Evolutionary conservation across 2,797 vertebrate species (phyloP).

Genomic region (Neosilurus hyrtlii): DNA sequence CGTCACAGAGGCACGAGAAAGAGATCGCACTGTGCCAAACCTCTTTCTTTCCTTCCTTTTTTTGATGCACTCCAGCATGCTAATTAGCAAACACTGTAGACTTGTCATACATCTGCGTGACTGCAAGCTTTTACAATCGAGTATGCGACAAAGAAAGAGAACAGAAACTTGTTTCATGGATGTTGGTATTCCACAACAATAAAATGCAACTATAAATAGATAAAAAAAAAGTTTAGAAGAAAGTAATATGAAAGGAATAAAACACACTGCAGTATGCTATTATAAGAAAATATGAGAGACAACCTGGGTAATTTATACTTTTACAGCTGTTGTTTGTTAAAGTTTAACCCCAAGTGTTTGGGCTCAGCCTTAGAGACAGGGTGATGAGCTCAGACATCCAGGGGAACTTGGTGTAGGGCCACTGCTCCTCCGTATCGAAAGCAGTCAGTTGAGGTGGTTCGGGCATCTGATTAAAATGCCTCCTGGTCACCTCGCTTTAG

Average conservation of each 20-base stretch:
- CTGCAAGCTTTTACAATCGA: background rate
- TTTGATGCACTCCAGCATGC: conserved; percentile 4
- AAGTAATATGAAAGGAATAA: background rate
- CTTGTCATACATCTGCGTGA: conserved; percentile 1
- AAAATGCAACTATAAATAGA: background rate
- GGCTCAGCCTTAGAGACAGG: no score
- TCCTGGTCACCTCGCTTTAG: no score
- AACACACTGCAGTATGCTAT: background rate
- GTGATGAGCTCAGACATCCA: no score
- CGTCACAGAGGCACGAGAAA: conserved; percentile 5
- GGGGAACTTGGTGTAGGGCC: no score
- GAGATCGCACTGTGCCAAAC: conserved; percentile 10
- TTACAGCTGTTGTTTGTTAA: background rate
- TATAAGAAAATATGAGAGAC: background rate
- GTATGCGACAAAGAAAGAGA: background rate
- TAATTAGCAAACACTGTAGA: conserved; percentile 35
- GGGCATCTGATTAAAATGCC: no score
- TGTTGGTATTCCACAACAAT: background rate
- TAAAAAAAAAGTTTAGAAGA: background rate
- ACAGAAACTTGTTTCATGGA: background rate
- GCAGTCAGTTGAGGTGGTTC: no score
- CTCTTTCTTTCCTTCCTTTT: background rate
- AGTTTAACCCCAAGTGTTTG: background rate
- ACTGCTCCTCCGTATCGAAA: no score
- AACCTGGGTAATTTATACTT: background rate